Conservation (phyloP, 2,888 invertebrate species). For the Andrena bicolor region DNA sequence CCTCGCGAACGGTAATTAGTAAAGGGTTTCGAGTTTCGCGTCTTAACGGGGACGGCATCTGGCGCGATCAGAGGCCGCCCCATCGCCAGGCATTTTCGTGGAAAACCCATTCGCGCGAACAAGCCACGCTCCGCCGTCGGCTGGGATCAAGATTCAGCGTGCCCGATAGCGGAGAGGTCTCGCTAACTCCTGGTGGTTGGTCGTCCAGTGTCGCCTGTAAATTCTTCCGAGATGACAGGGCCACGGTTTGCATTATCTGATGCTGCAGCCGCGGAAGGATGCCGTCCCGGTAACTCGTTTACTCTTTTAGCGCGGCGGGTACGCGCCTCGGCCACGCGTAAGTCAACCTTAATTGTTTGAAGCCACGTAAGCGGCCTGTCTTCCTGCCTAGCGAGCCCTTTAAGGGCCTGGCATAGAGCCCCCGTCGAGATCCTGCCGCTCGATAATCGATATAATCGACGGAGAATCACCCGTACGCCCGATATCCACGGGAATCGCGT, state of each 20-base stretch:
- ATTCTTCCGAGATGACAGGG: slow-evolving; percentile 82
- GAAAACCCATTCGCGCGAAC: slow-evolving; percentile 52
- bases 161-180: slow-evolving; percentile 48
- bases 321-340: slow-evolving; percentile 70
- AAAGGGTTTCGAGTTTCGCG: slow-evolving; percentile 19
- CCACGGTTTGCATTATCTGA: slow-evolving; percentile 75
- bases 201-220: slow-evolving; percentile 77
- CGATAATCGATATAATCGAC: slow-evolving; percentile 70
- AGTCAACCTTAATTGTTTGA: slow-evolving; percentile 81
- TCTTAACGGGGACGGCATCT: background rate
- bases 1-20: slow-evolving; percentile 15
- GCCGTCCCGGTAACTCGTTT: slow-evolving; percentile 69
- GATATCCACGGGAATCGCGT: slow-evolving; percentile 64
- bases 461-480: slow-evolving; percentile 43
- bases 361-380: slow-evolving; percentile 63
- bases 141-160: slow-evolving; percentile 58
- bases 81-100: slow-evolving; percentile 55
- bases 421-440: slow-evolving; percentile 61
- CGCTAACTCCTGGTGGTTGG: slow-evolving; percentile 26
- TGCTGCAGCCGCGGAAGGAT: slow-evolving; percentile 58
- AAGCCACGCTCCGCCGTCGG: slow-evolving; percentile 37
- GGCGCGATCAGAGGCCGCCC: slow-evolving; percentile 11
- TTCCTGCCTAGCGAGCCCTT: slow-evolving; percentile 42
- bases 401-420: slow-evolving; percentile 52
- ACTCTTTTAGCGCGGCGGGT: slow-evolving; percentile 62